Evolutionary conservation across 2,113 vertebrate species (phyloP).

Genomic region (Vanacampus margaritifer): DNA sequence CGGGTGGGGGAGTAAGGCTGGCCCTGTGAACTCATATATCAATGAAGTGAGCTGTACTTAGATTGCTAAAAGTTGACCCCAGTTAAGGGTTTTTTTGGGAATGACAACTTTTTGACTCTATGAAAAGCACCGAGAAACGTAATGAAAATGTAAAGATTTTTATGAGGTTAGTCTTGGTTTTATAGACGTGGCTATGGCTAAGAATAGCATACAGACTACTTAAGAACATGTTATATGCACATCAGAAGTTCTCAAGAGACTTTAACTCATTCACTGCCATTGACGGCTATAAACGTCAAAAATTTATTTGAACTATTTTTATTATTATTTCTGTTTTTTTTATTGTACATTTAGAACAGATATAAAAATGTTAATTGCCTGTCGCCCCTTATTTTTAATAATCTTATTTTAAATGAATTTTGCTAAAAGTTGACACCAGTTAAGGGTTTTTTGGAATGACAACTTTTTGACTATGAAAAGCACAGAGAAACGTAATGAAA

Average conservation of each 20-base stretch:
- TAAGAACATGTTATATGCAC: background rate
- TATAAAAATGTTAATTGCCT: too few relatives aligned
- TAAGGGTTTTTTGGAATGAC: background rate
- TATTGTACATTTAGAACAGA: too few relatives aligned
- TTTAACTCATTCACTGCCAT: too few relatives aligned
- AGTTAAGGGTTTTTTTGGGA: background rate
- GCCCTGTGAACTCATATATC: background rate
- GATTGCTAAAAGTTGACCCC: background rate
- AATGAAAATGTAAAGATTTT: background rate
- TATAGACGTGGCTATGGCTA: background rate
- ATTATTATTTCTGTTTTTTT: too few relatives aligned
- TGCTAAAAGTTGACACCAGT: background rate
- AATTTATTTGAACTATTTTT: too few relatives aligned
- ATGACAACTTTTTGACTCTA: background rate
- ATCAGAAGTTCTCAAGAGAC: background rate
- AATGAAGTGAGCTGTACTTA: slow-evolving; percentile 11
- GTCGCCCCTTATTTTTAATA: too few relatives aligned
- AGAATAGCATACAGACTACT: background rate
- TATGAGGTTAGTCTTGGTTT: too few relatives aligned
- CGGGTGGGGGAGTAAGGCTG: background rate
- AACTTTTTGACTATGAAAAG: background rate
- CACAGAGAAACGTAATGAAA: background rate
- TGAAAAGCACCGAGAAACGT: background rate
- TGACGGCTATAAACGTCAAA: too few relatives aligned
- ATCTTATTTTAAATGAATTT: too few relatives aligned